Evolutionary conservation across 2,113 vertebrate species (phyloP).

Genomic region (Ploceus nigricollis): DNA sequence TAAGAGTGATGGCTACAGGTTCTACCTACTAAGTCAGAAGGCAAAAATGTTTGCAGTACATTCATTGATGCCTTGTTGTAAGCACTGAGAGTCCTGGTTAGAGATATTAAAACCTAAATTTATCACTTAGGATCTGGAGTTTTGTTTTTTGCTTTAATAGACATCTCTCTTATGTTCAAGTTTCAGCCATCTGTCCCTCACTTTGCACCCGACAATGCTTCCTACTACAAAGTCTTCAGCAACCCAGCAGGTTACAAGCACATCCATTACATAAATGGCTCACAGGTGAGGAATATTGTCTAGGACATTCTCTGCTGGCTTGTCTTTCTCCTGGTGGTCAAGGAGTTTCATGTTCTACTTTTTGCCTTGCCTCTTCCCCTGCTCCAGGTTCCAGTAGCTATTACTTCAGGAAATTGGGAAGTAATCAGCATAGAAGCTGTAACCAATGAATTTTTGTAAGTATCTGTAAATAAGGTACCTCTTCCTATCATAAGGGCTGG

Average conservation of each 20-base stretch:
- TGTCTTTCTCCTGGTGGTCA: background rate
- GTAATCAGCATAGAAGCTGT: constrained; percentile 75
- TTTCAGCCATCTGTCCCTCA: constrained; percentile 83
- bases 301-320: background rate
- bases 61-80: background rate
- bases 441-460: constrained; percentile 72
- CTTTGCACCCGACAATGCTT: constrained; percentile 81
- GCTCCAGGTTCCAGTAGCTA: background rate
- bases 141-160: background rate
- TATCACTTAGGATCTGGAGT: background rate
- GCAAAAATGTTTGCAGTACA: background rate
- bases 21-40: background rate
- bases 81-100: background rate
- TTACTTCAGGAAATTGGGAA: constrained; percentile 79
- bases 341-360: background rate
- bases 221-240: constrained; percentile 91
- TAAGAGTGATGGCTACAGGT: background rate
- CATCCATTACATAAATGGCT: constrained; percentile 74
- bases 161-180: constrained; percentile 71
- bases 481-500: background rate
- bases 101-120: background rate
- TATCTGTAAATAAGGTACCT: constrained; percentile 4
- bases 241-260: constrained; percentile 85
- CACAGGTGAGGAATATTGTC: constrained; percentile 16
- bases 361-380: background rate